Conservation (phyloP, 2,888 invertebrate species). For the Coleophora flavipennella region DNA sequence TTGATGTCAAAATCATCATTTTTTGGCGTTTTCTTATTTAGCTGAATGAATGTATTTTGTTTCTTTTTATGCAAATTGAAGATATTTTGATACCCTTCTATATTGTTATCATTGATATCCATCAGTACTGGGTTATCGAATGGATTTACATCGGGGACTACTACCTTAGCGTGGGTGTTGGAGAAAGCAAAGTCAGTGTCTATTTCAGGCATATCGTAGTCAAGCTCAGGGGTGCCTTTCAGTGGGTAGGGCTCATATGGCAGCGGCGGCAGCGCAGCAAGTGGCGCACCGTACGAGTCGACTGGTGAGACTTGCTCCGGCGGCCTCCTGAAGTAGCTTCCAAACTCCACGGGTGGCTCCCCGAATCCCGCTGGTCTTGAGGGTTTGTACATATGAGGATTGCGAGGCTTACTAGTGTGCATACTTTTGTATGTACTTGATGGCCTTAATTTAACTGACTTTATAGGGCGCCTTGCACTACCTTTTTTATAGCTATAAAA, state of each 20-base stretch:
- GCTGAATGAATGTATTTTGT: conserved; percentile 16
- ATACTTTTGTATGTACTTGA: too few relatives aligned
- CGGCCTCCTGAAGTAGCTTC: conserved; percentile 12
- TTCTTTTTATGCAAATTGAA: conserved; percentile 19
- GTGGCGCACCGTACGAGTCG: conserved; percentile 43
- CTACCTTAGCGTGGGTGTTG: conserved; percentile 23
- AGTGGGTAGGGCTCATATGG: conserved; percentile 6
- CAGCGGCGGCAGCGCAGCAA: conserved; percentile 5
- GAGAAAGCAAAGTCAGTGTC: conserved; percentile 30
- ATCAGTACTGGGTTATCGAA: conserved; percentile 16
- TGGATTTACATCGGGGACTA: conserved; percentile 21
- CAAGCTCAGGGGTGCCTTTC: conserved; percentile 6
- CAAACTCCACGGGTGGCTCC: conserved; percentile 40
- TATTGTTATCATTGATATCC: conserved; percentile 20
- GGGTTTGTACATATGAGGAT: conserved; percentile 18
- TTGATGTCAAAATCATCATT: conserved; percentile 17
- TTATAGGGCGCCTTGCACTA: too few relatives aligned
- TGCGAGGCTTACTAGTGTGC: too few relatives aligned
- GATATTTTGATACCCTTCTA: conserved; percentile 23
- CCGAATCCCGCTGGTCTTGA: conserved; percentile 38
- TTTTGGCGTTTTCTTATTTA: too few relatives aligned
- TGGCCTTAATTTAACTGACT: too few relatives aligned
- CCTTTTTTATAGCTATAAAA: too few relatives aligned
- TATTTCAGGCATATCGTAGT: conserved; percentile 6
- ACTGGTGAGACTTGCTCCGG: conserved; percentile 40